phyloP scores from a whole-genome alignment of 2,113 vertebrate genomes.

The Platysteira castanea region DNA sequence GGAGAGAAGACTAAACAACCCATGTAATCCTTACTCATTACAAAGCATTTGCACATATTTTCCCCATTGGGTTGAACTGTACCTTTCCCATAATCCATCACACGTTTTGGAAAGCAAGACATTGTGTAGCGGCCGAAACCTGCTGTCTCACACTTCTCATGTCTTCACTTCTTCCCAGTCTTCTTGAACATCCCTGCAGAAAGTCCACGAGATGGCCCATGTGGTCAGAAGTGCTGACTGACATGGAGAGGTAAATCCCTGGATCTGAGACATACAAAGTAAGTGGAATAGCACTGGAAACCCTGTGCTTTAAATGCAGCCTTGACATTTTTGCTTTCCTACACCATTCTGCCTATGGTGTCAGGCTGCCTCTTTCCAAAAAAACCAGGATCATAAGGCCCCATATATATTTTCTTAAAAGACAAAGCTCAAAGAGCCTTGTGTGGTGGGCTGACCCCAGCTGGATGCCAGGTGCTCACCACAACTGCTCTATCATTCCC shows the following conservation, averaged over 20 bases:
- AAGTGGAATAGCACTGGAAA: not conserved
- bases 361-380: not conserved
- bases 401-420: not conserved
- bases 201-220: not conserved
- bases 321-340: not conserved
- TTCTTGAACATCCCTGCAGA: not conserved
- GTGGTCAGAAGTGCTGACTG: not conserved
- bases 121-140: not conserved
- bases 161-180: not conserved
- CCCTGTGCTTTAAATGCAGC: not conserved
- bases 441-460: not conserved
- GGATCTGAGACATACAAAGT: not conserved
- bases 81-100: not conserved
- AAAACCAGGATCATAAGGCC: not conserved
- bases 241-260: rapidly evolving
- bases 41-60: not conserved
- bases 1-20: not conserved
- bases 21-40: not conserved
- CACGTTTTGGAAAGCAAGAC: not conserved
- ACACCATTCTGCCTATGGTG: not conserved
- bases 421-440: not conserved
- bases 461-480: not conserved
- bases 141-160: not conserved
- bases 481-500: not conserved
- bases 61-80: not conserved